phyloP scores from a whole-genome alignment of 2,888 invertebrate genomes.

The Agrochola litura region DNA sequence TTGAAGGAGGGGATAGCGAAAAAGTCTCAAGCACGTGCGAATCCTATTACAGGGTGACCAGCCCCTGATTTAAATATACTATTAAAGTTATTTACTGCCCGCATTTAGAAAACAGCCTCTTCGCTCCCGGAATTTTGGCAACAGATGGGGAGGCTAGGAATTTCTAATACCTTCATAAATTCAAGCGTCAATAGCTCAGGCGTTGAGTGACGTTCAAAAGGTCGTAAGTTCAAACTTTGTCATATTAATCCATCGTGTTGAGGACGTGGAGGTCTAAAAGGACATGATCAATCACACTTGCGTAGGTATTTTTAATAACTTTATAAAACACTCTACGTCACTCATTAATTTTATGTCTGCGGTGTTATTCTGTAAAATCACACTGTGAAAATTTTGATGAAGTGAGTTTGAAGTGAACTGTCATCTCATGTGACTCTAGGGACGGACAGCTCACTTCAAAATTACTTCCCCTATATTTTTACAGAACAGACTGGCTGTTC shows the following conservation, averaged over 20 bases:
- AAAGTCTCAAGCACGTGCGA: conserved; percentile 59
- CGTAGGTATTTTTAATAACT: not conserved
- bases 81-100: conserved; percentile 65
- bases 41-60: conserved; percentile 59
- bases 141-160: conserved; percentile 51
- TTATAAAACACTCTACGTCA: not conserved
- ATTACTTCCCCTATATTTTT: too few species aligned
- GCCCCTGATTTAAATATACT: conserved; percentile 65
- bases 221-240: conserved; percentile 27
- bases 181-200: conserved; percentile 47
- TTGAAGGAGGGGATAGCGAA: conserved; percentile 26
- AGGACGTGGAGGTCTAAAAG: conserved; percentile 13
- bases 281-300: conserved; percentile 41
- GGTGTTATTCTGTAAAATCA: too few species aligned
- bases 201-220: conserved; percentile 46
- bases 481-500: not conserved
- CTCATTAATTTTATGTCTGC: not conserved
- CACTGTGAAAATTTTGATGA: too few species aligned
- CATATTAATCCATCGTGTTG: conserved; percentile 34
- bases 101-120: conserved; percentile 44
- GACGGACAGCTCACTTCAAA: not conserved
- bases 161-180: conserved; percentile 60
- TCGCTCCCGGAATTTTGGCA: conserved; percentile 51
- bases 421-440: too few species aligned
- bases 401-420: too few species aligned